phyloP scores from a whole-genome alignment of 1,140 invertebrate species.

The Bemisia tabaci region DNA sequence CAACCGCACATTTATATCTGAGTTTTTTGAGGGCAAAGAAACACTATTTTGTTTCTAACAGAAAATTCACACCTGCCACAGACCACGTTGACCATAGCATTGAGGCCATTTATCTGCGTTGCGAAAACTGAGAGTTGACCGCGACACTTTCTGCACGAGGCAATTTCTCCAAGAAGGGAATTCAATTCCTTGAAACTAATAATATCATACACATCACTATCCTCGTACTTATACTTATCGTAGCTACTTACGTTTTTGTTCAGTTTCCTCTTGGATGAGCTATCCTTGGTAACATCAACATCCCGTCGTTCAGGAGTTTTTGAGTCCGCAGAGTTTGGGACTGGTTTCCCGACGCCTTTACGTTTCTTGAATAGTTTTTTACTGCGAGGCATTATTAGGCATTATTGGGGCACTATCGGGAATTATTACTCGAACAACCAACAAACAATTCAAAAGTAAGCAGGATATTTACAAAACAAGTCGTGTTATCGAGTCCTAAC shows the following conservation, averaged over 20 bases:
- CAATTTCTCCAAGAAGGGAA: background rate
- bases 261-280: background rate
- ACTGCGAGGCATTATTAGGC: too few relatives aligned
- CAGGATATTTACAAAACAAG: too few relatives aligned
- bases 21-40: background rate
- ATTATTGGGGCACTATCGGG: too few relatives aligned
- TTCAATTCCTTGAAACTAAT: background rate
- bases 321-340: too few relatives aligned
- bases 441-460: too few relatives aligned
- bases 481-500: too few relatives aligned
- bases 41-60: background rate
- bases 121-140: background rate
- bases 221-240: background rate
- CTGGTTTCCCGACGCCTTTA: too few relatives aligned
- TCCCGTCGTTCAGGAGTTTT: too few relatives aligned
- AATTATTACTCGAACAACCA: too few relatives aligned
- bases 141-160: background rate
- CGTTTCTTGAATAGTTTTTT: too few relatives aligned
- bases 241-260: background rate
- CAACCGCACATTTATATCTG: constrained; percentile 14
- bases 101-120: background rate
- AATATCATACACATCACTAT: background rate
- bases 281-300: too few relatives aligned
- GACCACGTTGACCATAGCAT: background rate
- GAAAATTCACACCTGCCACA: background rate